Base-by-base conservation (phyloP, 2,797 vertebrate genomes). In the Novumbra hubbsi region DNA sequence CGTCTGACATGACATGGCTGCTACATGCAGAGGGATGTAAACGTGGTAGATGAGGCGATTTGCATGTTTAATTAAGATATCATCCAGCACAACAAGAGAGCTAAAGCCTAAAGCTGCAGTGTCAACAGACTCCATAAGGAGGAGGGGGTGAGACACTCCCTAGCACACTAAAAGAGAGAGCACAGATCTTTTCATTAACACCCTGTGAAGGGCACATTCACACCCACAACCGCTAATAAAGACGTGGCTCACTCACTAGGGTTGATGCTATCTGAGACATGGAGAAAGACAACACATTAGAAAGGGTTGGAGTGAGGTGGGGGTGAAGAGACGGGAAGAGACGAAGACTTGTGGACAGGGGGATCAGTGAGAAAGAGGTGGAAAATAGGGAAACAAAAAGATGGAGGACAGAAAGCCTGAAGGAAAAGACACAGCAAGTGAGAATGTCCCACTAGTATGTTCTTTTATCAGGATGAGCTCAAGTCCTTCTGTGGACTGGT, bases 111-210 rank as follows among this genome's bases (percentile, higher is more conserved):
- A 94, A 94, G 92, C 94, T 90, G 93, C 92, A 95, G 94, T 95
- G 94, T 95, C 95, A 96, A 96, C 92, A 94, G 87, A 85, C 91
- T 91, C 92, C 93, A 88, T 92, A 94, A 16, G 41, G 9, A 4
- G 17, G 21, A 24, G 38, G 48, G 50, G 28, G 81, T 81, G 85
- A 91, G 90, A 81, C 87, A 85, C 78, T 85, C 90, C 89, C 85
- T 90, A 92, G 92, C 90, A 83, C 85, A 88, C 79, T 94, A 94
- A 95, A 95, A 95, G 88, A 86, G 88, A 92, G 90, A 89, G 84
- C 70, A 90, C 93, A 95, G 95, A 95, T 94, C 94, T 96, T 95
- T 96, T 96, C 94, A 97, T 97, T 97, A 96, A 95, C 92, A 93
- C 91, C 89, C 93, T 92, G 93, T 95, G 94, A 96, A 96, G 96